Evolutionary conservation across 2,113 vertebrate species (phyloP).

Genomic region (Gasterosteus aculeatus): DNA sequence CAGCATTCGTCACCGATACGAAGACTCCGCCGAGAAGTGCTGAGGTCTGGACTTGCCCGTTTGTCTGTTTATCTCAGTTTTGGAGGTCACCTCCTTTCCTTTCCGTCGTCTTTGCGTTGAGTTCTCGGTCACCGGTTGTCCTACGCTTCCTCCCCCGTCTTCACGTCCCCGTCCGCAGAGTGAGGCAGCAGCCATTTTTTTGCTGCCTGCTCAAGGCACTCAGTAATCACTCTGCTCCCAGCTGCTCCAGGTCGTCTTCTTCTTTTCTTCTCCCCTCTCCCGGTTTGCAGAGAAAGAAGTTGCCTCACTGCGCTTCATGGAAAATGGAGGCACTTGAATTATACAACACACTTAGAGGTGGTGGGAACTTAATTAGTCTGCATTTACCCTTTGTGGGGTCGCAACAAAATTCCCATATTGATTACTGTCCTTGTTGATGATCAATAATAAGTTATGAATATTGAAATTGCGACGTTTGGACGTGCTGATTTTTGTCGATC

Average conservation of each 20-base stretch:
- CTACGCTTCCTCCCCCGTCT: constrained; percentile 1
- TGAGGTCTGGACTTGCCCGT: constrained; percentile 20
- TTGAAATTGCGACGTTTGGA: neutral
- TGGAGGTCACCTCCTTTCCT: constrained; percentile 18
- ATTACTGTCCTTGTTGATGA: neutral
- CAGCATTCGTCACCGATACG: neutral
- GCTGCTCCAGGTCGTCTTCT: constrained; percentile 5
- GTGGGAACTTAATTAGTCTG: neutral
- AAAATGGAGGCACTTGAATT: constrained; percentile 1
- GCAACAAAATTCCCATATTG: neutral
- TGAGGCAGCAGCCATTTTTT: constrained; percentile 13
- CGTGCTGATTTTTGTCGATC: neutral
- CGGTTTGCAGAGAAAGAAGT: neutral
- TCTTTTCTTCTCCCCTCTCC: neutral
- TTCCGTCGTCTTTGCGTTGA: neutral
- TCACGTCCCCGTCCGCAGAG: constrained; percentile 6
- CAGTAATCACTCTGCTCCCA: constrained; percentile 8
- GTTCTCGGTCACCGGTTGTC: constrained; percentile 20
- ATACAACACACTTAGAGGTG: neutral
- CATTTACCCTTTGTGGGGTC: neutral
- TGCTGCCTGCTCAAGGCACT: constrained; percentile 15
- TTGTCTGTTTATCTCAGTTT: constrained; percentile 25
- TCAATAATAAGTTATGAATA: neutral
- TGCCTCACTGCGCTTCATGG: neutral
- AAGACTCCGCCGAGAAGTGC: constrained; percentile 17